Conservation (phyloP, 2,888 invertebrate species). For the Arge pagana region DNA sequence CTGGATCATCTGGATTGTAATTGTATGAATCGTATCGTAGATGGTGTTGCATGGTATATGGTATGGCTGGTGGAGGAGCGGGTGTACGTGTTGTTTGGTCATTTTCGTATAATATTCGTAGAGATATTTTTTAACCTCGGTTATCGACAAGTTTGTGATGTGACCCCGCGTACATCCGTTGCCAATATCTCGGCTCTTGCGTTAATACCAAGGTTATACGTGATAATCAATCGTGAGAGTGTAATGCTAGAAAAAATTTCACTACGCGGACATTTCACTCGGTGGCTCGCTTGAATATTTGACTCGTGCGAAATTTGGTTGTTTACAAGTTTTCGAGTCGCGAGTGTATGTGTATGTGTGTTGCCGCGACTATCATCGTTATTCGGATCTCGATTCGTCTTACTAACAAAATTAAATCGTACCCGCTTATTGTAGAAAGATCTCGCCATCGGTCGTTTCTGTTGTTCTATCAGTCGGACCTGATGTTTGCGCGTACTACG, state of each 20-base stretch:
- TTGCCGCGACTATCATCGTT: no score
- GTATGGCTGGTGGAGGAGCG: slow-evolving; percentile 35
- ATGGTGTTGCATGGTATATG: slow-evolving; percentile 39
- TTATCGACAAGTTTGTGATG: slow-evolving; percentile 12
- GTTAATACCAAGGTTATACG: neutral
- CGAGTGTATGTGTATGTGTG: no score
- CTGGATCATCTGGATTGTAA: no score
- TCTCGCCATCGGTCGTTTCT: no score
- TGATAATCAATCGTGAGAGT: neutral
- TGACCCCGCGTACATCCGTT: neutral
- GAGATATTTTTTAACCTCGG: slow-evolving; percentile 38
- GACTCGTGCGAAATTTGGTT: slow-evolving; percentile 24
- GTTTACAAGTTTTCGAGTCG: slow-evolving; percentile 36
- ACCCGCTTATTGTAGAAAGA: slow-evolving; percentile 16
- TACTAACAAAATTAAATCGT: slow-evolving; percentile 28
- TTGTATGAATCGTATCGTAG: no score
- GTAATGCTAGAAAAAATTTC: neutral
- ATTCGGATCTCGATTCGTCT: no score
- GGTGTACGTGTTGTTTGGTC: slow-evolving; percentile 37
- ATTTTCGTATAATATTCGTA: slow-evolving; percentile 35
- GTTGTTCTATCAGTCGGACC: slow-evolving; percentile 25
- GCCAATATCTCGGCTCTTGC: no score
- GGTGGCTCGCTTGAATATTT: neutral
- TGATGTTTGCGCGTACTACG: slow-evolving; percentile 28
- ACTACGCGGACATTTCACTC: no score